Conservation (phyloP, 2,888 invertebrate genomes). For the Rhyacophila evoluta region DNA sequence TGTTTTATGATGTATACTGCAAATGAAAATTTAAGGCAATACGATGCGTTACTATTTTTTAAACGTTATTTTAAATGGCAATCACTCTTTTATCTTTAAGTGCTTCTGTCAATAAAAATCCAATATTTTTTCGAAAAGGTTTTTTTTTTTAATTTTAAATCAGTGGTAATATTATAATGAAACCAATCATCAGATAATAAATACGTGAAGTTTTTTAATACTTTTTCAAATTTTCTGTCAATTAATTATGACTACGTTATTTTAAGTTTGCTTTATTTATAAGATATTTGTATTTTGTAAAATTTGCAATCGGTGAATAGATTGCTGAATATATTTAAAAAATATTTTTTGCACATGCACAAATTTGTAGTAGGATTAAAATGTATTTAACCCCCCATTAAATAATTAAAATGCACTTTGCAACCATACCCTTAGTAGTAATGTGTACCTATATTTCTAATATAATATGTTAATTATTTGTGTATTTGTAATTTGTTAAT, state of each 20-base stretch:
- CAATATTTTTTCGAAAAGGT: not conserved
- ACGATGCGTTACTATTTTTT: too few species aligned
- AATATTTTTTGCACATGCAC: not conserved
- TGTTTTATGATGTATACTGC: too few species aligned
- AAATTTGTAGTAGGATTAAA: not conserved
- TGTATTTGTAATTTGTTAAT: constrained; percentile 38
- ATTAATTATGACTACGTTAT: too few species aligned
- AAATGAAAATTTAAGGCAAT: too few species aligned
- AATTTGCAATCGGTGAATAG: not conserved
- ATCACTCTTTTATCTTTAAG: too few species aligned
- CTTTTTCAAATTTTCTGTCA: not conserved
- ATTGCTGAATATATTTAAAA: not conserved
- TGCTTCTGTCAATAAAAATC: not conserved
- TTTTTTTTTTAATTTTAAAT: not conserved
- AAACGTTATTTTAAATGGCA: too few species aligned
- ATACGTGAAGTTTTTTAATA: too few species aligned
- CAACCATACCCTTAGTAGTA: not conserved
- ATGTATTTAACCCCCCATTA: not conserved
- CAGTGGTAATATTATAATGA: not conserved
- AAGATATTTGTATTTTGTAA: not conserved
- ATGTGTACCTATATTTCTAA: not conserved
- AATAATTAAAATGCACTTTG: not conserved
- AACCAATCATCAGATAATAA: too few species aligned
- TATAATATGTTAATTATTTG: constrained; percentile 2
- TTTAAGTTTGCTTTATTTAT: not conserved